Evolutionary conservation across 1,140 invertebrate species (phyloP).

Genomic region (Trachymyrmex cornetzi): DNA sequence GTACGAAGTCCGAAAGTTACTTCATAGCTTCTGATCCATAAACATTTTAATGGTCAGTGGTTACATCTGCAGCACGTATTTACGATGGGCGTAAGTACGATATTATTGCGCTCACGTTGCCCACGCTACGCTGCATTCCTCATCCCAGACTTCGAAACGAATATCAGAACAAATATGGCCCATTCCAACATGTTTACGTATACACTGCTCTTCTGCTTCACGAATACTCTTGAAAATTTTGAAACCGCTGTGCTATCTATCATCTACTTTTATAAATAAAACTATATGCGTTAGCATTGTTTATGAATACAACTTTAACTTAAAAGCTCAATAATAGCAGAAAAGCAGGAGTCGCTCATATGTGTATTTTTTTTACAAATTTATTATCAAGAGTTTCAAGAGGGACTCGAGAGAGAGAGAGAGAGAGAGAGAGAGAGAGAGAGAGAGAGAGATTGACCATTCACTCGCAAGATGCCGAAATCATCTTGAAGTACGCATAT

Average conservation of each 20-base stretch:
- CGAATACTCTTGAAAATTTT: background rate
- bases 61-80: constrained; percentile 58
- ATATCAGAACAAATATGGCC: constrained; percentile 6
- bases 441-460: background rate
- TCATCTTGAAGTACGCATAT: constrained; percentile 2
- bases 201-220: background rate
- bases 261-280: background rate
- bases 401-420: background rate
- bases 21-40: constrained; percentile 69
- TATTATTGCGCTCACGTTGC: constrained; percentile 69
- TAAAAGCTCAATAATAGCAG: background rate
- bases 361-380: background rate
- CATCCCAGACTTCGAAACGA: constrained; percentile 5
- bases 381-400: background rate
- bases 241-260: background rate
- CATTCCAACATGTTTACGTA: constrained; percentile 45
- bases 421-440: too few relatives aligned
- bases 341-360: too few relatives aligned
- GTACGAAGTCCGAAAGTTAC: constrained; percentile 47
- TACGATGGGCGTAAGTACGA: constrained; percentile 44
- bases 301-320: background rate
- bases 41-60: constrained; percentile 71
- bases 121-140: background rate
- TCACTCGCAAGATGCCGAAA: constrained; percentile 4
- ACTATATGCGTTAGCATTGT: background rate